Conservation (phyloP, 2,113 vertebrate species). For the Anhinga anhinga region DNA sequence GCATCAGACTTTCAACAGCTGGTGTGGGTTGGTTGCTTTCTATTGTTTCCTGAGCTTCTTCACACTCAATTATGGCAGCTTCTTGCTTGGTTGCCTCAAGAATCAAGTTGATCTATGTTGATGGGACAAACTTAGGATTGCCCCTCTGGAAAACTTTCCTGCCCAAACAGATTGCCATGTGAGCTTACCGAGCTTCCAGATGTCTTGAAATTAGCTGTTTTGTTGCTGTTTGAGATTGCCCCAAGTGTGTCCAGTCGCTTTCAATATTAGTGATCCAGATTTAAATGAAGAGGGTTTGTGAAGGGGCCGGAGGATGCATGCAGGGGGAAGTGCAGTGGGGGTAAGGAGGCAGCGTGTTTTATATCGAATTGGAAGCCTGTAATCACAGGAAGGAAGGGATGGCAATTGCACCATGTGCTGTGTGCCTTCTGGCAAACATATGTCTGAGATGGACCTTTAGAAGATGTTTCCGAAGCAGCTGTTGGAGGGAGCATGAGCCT, state of each 20-base stretch:
- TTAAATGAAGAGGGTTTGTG: neutral
- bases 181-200: neutral
- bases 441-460: neutral
- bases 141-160: neutral
- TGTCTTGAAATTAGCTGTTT: neutral
- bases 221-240: neutral
- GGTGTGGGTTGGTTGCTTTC: neutral
- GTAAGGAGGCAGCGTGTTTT: accelerated
- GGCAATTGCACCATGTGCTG: neutral
- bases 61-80: neutral
- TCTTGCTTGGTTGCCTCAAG: neutral
- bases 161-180: accelerated
- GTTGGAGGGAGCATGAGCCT: neutral
- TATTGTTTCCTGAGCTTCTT: neutral
- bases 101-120: neutral
- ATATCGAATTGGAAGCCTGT: neutral
- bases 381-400: neutral
- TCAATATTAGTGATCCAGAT: neutral
- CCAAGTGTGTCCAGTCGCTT: neutral
- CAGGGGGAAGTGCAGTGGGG: neutral
- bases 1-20: neutral
- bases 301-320: neutral
- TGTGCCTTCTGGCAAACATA: neutral
- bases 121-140: neutral
- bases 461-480: neutral